These are phyloP conservation scores for Forbesichthys papilliferus DNA, from an alignment of 2,113 vertebrate species.

Conservation along the genomic window DNA sequence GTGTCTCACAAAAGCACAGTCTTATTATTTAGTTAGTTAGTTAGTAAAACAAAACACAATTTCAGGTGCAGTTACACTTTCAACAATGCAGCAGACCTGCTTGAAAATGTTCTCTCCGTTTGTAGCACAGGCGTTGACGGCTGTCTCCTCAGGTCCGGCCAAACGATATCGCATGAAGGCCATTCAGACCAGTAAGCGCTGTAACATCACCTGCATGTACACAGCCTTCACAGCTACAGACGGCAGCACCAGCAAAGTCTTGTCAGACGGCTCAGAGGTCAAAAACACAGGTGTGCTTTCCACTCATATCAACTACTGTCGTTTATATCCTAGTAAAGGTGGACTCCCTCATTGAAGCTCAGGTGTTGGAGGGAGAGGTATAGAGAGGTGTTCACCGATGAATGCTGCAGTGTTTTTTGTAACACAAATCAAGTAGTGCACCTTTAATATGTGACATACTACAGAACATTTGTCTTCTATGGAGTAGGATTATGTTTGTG, in stretches of 20 bases:
- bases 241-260: conserved; percentile 61
- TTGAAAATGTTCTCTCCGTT: no score
- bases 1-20: no score
- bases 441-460: background rate
- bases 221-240: conserved; percentile 85
- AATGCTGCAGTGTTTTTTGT: no score
- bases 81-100: no score
- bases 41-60: no score
- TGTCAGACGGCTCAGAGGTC: conserved; percentile 68
- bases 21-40: background rate
- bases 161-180: conserved; percentile 88
- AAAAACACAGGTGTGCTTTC: conserved; percentile 76
- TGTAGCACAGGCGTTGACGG: background rate
- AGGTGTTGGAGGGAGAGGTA: no score
- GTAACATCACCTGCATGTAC: conserved; percentile 88
- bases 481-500: background rate
- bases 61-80: background rate
- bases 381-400: no score
- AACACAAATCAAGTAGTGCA: background rate
- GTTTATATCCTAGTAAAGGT: background rate
- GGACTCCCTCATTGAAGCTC: no score
- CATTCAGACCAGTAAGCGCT: conserved; percentile 93
- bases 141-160: conserved; percentile 72
- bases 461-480: background rate
- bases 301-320: background rate